These are phyloP conservation scores for Luperina nickerlii DNA, from an alignment of 2,888 invertebrate species.

Conservation along the genomic window DNA sequence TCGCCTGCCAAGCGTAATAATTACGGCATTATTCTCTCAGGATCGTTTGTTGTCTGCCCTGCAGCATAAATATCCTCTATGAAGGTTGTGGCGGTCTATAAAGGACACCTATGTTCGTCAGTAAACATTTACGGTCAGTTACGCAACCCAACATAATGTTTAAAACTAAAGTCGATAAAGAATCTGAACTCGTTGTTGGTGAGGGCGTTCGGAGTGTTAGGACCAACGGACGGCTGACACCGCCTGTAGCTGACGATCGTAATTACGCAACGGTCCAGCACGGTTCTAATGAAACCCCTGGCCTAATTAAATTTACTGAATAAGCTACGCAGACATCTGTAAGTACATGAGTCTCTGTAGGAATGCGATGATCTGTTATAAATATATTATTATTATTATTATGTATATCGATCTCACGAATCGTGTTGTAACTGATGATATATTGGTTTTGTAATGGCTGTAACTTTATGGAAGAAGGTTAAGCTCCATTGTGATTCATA, in stretches of 20 bases:
- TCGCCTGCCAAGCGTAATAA: constrained; percentile 27
- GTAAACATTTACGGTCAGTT: constrained; percentile 33
- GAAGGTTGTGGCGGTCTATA: constrained; percentile 19
- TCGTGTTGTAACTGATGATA: constrained; percentile 53
- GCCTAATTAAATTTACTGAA: constrained; percentile 79
- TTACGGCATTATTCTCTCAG: constrained; percentile 23
- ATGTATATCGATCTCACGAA: constrained; percentile 47
- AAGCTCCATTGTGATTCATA: constrained; percentile 61
- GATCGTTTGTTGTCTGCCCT: constrained; percentile 8
- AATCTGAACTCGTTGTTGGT: constrained; percentile 21
- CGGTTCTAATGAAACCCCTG: constrained; percentile 76
- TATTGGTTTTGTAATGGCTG: constrained; percentile 56
- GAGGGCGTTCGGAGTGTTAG: constrained; percentile 36
- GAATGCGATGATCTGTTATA: constrained; percentile 41
- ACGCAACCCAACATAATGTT: constrained; percentile 34
- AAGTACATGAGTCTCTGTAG: constrained; percentile 20
- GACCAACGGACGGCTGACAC: constrained; percentile 59
- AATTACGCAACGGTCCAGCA: constrained; percentile 76
- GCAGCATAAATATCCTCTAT: constrained; percentile 13
- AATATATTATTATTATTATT: constrained; percentile 7
- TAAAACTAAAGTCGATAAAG: constrained; percentile 50
- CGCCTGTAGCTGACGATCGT: constrained; percentile 80
- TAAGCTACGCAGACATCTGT: constrained; percentile 58
- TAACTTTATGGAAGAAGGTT: constrained; percentile 59
- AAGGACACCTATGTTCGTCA: constrained; percentile 15